Conservation (phyloP, 1,140 invertebrate species). For the Diorhabda sublineata region DNA sequence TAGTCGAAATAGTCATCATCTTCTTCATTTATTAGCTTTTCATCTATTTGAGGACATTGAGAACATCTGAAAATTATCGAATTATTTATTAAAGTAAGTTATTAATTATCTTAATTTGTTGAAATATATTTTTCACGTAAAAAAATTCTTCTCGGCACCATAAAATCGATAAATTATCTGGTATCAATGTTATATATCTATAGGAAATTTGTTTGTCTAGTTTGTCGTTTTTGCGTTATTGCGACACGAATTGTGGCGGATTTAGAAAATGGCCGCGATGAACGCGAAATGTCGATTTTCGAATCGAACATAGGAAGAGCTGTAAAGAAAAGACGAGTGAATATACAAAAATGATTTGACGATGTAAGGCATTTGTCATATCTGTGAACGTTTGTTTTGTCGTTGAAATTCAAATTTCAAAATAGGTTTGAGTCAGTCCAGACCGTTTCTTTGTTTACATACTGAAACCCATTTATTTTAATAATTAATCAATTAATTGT, state of each 20-base stretch:
- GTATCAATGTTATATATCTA: background rate
- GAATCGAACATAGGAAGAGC: too few species aligned
- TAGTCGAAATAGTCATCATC: conserved; percentile 26
- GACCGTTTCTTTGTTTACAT: too few species aligned
- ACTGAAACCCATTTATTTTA: background rate
- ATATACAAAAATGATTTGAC: background rate
- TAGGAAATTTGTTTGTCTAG: background rate
- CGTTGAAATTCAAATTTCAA: too few species aligned
- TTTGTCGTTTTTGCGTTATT: too few species aligned
- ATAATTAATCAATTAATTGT: background rate
- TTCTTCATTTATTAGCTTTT: conserved; percentile 18
- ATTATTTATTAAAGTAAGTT: background rate
- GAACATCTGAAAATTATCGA: conserved; percentile 24
- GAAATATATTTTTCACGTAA: background rate
- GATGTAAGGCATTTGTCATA: too few species aligned
- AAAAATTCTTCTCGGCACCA: background rate
- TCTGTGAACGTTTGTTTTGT: too few species aligned
- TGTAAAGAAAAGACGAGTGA: too few species aligned
- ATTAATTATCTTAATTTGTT: background rate
- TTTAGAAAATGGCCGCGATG: too few species aligned
- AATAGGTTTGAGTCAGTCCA: too few species aligned
- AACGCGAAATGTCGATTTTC: too few species aligned
- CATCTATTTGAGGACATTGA: conserved; percentile 27
- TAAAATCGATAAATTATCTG: background rate
- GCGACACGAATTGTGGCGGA: too few species aligned